Evolutionary conservation across 2,797 vertebrate species (phyloP).

Genomic region (Adrianichthys oophorus): DNA sequence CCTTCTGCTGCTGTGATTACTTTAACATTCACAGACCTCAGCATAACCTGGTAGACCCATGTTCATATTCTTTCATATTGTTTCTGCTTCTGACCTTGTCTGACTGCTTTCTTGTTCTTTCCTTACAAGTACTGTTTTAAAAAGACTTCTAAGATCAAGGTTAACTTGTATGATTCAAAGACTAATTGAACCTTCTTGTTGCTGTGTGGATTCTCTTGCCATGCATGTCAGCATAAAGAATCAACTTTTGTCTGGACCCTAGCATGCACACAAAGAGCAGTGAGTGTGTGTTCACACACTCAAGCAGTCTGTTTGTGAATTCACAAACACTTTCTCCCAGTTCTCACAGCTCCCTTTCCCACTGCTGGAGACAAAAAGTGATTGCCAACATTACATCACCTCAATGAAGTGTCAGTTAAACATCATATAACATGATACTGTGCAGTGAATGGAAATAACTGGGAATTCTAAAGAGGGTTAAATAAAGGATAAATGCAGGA

Average conservation of each 20-base stretch:
- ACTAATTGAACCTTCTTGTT: conserved; percentile 16
- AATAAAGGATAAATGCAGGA: conserved; percentile 29
- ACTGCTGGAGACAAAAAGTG: conserved; percentile 50
- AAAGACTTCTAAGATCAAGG: conserved; percentile 4
- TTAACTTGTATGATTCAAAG: conserved; percentile 2
- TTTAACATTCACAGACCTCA: conserved; percentile 66
- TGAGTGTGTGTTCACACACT: conserved; percentile 1
- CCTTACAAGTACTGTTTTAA: background rate
- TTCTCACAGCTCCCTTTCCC: conserved; percentile 50
- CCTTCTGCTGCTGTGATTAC: conserved; percentile 65
- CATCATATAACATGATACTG: conserved; percentile 61
- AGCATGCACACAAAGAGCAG: conserved; percentile 38
- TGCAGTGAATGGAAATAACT: conserved; percentile 56
- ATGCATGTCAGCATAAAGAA: conserved; percentile 53
- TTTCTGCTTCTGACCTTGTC: conserved; percentile 3
- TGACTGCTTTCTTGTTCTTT: background rate
- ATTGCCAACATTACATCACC: conserved; percentile 66
- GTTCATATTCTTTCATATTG: conserved; percentile 4
- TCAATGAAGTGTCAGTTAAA: conserved; percentile 62
- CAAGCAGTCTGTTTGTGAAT: conserved; percentile 10
- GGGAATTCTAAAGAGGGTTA: conserved; percentile 37
- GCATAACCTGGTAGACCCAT: conserved; percentile 42
- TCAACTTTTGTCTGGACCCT: conserved; percentile 58
- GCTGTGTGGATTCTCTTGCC: conserved; percentile 54
- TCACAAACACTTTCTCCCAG: conserved; percentile 2